Conservation (phyloP, 2,113 vertebrate genomes). For the Gasterosteus nipponicus region DNA sequence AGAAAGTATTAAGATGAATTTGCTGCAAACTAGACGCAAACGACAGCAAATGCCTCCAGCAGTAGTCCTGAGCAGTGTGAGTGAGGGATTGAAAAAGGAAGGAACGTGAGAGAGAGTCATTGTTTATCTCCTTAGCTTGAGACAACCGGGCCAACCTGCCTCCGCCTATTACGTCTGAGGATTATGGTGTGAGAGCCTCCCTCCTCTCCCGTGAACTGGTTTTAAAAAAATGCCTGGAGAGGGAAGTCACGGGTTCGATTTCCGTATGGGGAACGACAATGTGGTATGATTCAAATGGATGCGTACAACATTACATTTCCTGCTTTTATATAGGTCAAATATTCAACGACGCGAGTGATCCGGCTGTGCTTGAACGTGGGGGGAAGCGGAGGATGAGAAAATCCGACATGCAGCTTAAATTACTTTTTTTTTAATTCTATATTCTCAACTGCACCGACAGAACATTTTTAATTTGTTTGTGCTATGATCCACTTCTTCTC, state of each 20-base stretch:
- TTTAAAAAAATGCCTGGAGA: not conserved
- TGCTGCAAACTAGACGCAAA: constrained; percentile 1
- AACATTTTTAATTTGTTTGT: not conserved
- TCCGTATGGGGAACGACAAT: not conserved
- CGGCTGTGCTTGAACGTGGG: not conserved
- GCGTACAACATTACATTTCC: not conserved
- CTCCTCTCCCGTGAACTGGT: not conserved
- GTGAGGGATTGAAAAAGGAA: constrained; percentile 18
- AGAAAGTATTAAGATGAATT: not conserved
- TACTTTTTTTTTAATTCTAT: not conserved
- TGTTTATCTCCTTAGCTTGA: constrained; percentile 41
- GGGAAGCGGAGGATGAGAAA: not conserved
- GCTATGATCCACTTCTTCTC: not conserved
- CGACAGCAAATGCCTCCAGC: constrained; percentile 21
- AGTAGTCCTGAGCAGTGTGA: constrained; percentile 35
- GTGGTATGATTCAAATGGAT: not conserved
- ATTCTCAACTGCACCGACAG: not conserved
- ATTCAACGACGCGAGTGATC: not conserved
- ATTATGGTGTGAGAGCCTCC: constrained; percentile 16
- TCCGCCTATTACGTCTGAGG: constrained; percentile 22
- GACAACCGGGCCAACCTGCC: constrained; percentile 10
- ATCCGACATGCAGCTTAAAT: not conserved
- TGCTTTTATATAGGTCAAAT: not conserved
- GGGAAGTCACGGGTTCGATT: not conserved
- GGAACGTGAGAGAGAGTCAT: constrained; percentile 22